phyloP scores from a whole-genome alignment of 1,140 invertebrate genomes.

The Panulirus ornatus region DNA sequence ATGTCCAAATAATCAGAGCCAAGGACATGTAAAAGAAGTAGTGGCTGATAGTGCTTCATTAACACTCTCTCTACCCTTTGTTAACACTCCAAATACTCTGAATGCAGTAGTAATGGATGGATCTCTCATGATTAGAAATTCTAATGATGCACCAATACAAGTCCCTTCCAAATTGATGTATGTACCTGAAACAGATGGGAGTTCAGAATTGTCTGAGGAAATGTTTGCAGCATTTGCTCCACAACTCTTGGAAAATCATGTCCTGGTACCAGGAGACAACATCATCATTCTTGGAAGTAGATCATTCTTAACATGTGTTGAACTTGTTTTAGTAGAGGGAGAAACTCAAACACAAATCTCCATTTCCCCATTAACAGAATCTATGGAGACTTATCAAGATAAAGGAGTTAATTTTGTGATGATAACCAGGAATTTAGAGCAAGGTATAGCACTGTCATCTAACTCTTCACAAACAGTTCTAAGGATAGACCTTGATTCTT shows the following conservation, averaged over 20 bases:
- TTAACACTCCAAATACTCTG: neutral
- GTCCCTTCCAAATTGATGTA: conserved; percentile 53
- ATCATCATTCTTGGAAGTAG: conserved; percentile 39
- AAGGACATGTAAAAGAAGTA: neutral
- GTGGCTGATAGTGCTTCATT: neutral
- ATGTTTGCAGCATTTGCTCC: conserved; percentile 40
- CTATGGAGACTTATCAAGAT: conserved; percentile 44
- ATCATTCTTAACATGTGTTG: conserved; percentile 39
- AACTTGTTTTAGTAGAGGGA: conserved; percentile 40
- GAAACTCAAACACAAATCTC: conserved; percentile 60
- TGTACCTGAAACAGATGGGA: conserved; percentile 25
- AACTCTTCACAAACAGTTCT: neutral
- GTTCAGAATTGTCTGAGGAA: conserved; percentile 38
- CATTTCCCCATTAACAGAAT: conserved; percentile 41
- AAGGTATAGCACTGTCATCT: neutral
- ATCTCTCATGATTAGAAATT: conserved; percentile 36
- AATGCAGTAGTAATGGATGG: conserved; percentile 53
- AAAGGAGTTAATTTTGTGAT: conserved; percentile 48
- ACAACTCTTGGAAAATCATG: conserved; percentile 45
- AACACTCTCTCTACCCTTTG: neutral
- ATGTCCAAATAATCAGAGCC: neutral
- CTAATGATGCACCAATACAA: conserved; percentile 25
- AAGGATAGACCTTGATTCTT: conserved; percentile 6
- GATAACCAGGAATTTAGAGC: conserved; percentile 32
- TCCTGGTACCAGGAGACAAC: conserved; percentile 50